phyloP scores from a whole-genome alignment of 1,140 invertebrate genomes.

The Ips nitidus region DNA sequence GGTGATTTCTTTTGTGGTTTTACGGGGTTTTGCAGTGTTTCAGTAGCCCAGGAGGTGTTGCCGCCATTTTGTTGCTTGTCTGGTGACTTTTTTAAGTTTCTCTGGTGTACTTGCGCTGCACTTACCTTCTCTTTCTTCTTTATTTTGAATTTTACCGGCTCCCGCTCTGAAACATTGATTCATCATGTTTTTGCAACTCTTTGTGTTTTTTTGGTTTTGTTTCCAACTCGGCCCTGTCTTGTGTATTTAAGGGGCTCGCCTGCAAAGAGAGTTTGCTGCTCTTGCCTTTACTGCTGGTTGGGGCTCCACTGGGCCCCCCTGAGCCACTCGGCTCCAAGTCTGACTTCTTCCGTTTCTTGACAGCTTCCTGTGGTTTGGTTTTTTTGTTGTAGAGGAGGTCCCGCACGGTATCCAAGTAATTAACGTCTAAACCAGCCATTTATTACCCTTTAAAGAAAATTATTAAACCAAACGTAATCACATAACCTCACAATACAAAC shows the following conservation, averaged over 20 bases:
- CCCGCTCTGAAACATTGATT: not conserved
- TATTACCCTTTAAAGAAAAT: not conserved
- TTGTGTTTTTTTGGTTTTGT: not conserved
- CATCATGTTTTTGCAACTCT: not conserved
- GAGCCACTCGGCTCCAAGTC: not conserved
- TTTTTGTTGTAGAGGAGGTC: not conserved
- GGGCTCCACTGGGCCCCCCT: not conserved
- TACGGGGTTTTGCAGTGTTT: no score
- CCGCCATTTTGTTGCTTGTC: no score
- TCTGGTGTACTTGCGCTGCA: no score
- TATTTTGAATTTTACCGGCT: no score
- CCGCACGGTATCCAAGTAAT: not conserved
- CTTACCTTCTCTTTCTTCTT: no score
- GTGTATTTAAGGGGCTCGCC: not conserved
- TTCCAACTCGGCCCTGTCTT: not conserved
- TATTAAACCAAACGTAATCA: no score
- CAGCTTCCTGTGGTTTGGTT: not conserved
- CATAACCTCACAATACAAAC: no score
- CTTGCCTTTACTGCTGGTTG: no score
- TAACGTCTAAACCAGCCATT: not conserved
- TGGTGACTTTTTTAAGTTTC: no score
- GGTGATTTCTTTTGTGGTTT: no score
- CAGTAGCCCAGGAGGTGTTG: no score
- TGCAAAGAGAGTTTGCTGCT: not conserved
- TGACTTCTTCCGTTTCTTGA: not conserved